Conservation (phyloP, 2,113 vertebrate genomes). For the Promerops cafer region DNA sequence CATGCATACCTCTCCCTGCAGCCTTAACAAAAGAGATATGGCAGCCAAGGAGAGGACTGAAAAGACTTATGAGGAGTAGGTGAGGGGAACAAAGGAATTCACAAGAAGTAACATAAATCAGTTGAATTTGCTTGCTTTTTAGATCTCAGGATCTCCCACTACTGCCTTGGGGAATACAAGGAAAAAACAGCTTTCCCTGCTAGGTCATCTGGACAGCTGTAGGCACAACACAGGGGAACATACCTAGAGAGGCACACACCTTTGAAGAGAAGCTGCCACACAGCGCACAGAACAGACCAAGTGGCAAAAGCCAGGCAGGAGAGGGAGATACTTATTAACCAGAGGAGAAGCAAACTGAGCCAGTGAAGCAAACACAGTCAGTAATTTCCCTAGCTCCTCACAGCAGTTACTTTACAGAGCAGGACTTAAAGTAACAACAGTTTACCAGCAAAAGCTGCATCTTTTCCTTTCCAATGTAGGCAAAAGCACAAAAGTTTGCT, state of each 20-base stretch:
- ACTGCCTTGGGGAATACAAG: not conserved
- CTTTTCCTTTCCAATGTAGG: not conserved
- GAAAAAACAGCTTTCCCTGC: not conserved
- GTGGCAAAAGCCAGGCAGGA: not conserved
- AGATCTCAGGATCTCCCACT: not conserved
- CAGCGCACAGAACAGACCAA: not conserved
- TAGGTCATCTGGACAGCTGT: not conserved
- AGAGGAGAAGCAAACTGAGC: not conserved
- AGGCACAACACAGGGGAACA: not conserved
- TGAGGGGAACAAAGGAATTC: not conserved
- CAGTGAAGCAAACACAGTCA: not conserved
- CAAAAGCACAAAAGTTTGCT: not conserved
- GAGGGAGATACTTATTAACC: not conserved
- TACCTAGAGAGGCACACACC: not conserved
- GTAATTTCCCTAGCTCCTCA: not conserved
- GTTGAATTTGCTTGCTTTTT: not conserved
- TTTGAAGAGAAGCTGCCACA: not conserved
- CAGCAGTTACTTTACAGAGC: not conserved
- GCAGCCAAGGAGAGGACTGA: not conserved
- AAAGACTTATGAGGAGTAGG: not conserved
- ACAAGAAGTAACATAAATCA: not conserved
- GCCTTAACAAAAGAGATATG: rapidly evolving
- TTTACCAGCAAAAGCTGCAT: not conserved
- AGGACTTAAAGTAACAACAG: not conserved
- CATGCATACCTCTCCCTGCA: not conserved